Percentiles rank a stretch among this genome's conserved stretches.
Conservation (phyloP, 1,140 invertebrate genomes). For the Pogonomyrmex californicus region DNA sequence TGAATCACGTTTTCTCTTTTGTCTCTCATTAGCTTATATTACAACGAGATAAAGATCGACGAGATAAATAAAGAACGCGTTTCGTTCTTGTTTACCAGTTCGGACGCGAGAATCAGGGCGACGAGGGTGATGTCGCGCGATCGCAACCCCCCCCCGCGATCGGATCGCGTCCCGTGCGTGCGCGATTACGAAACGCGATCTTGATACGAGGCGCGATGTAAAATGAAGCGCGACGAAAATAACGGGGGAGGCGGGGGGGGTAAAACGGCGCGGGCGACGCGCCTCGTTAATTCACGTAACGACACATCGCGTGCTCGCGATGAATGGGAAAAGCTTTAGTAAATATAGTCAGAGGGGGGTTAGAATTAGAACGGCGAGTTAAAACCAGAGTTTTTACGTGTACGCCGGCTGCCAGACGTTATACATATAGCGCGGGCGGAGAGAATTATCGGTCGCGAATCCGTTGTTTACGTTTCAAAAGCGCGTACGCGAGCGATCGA, state of each 20-base stretch:
- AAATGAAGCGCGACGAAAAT: slow-evolving; percentile 58
- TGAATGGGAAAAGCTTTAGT: slow-evolving; percentile 56
- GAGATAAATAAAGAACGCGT: neutral
- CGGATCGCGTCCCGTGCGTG: slow-evolving; percentile 37
- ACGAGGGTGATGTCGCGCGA: neutral
- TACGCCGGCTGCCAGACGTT: slow-evolving; percentile 30
- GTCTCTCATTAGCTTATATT: neutral
- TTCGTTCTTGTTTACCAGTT: too few relatives aligned
- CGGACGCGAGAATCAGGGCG: neutral
- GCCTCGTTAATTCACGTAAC: slow-evolving; percentile 57
- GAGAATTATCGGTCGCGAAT: slow-evolving; percentile 52
- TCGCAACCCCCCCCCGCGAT: slow-evolving; percentile 15
- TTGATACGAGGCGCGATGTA: slow-evolving; percentile 31
- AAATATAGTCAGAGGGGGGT: slow-evolving; percentile 46
- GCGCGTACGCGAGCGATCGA: neutral
- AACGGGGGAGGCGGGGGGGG: neutral
- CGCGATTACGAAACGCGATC: slow-evolving; percentile 56
- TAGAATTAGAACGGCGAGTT: slow-evolving; percentile 62
- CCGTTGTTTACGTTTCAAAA: slow-evolving; percentile 46
- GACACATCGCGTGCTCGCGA: slow-evolving; percentile 57
- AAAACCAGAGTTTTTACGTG: slow-evolving; percentile 57
- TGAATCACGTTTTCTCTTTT: neutral
- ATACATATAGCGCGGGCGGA: neutral
- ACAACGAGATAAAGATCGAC: neutral
- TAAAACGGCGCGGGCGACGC: slow-evolving; percentile 13